A percentile compares a stretch with the other conserved stretches of the same genome.
These are phyloP conservation scores for Meda fulgida DNA, from an alignment of 2,797 vertebrate genomes.

Conservation along the genomic window DNA sequence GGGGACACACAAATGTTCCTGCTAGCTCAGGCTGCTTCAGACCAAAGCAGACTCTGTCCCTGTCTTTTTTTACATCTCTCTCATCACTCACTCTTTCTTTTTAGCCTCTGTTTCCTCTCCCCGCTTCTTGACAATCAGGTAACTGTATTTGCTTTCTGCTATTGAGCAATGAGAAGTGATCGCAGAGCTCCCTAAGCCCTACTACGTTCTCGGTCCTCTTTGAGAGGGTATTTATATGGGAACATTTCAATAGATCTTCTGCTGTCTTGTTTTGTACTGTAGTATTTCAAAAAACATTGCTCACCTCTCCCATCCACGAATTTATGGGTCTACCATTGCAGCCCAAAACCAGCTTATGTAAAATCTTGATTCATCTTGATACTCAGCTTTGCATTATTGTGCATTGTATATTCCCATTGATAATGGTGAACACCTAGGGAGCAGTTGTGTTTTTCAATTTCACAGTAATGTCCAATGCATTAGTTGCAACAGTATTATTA, in stretches of 20 bases:
- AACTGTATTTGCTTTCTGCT: slow-evolving; percentile 42
- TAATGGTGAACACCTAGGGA: neutral
- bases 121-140: slow-evolving; percentile 33
- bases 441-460: neutral
- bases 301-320: slow-evolving; percentile 1
- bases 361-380: neutral
- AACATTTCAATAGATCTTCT: slow-evolving; percentile 47
- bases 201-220: slow-evolving; percentile 35
- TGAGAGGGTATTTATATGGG: slow-evolving; percentile 46
- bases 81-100: slow-evolving; percentile 39
- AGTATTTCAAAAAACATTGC: slow-evolving; percentile 14
- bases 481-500: neutral
- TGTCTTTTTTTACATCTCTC: slow-evolving; percentile 38
- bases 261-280: slow-evolving; percentile 30
- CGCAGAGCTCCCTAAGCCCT: slow-evolving; percentile 25
- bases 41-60: slow-evolving; percentile 46
- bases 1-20: slow-evolving; percentile 58
- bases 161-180: slow-evolving; percentile 35
- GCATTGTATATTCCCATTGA: neutral
- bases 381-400: slow-evolving; percentile 18
- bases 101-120: slow-evolving; percentile 39
- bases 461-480: neutral
- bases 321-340: neutral
- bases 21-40: slow-evolving; percentile 4
- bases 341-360: slow-evolving; percentile 37